Conservation (phyloP, 2,113 vertebrate species). For the Azemiops feae region DNA sequence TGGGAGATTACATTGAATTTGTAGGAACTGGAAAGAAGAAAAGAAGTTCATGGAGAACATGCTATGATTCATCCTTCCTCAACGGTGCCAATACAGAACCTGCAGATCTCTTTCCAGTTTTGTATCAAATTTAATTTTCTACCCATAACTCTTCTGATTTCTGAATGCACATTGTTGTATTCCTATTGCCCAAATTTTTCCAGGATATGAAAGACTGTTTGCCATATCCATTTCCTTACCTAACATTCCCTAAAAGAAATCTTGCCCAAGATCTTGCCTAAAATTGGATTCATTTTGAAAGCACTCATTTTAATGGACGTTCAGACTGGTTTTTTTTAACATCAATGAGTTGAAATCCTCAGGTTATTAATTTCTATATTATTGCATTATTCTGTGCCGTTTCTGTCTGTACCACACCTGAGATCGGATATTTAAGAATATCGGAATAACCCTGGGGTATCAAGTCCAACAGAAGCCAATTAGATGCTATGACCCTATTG, state of each 20-base stretch:
- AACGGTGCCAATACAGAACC: background rate
- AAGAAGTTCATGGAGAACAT: background rate
- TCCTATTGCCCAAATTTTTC: background rate
- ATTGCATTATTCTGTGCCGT: background rate
- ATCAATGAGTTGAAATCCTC: background rate
- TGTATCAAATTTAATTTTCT: background rate
- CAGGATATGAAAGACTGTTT: background rate
- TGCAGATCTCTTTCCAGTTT: background rate
- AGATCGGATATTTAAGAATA: background rate
- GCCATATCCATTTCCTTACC: background rate
- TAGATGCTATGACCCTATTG: background rate
- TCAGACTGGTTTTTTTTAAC: background rate
- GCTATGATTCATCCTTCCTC: background rate
- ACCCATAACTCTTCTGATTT: background rate
- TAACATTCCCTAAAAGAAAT: background rate
- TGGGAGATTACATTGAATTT: background rate
- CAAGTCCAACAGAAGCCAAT: background rate
- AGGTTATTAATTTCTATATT: background rate
- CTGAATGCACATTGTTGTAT: background rate
- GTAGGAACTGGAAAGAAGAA: background rate
- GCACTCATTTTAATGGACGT: background rate
- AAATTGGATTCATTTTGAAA: background rate
- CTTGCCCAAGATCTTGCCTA: background rate
- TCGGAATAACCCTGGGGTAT: background rate
- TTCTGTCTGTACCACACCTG: background rate